Base-by-base conservation (phyloP, 2,888 invertebrate genomes). In the Hydropsyche betteni region DNA sequence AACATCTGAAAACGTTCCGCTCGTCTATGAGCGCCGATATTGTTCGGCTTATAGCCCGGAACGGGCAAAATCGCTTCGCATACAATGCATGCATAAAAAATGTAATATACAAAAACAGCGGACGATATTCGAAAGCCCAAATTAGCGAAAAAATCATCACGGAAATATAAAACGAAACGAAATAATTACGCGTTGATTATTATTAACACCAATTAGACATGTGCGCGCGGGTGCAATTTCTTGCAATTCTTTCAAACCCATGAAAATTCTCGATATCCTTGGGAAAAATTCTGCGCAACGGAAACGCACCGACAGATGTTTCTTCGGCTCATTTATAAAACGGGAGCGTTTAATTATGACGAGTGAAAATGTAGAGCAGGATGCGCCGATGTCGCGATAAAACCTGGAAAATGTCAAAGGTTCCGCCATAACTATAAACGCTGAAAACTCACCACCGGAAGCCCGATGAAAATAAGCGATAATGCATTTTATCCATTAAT, bases 31-130 rank as follows among this genome's bases (percentile, higher is more conserved):
- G 64, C 24, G 77, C 38, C 71, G 74, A 77, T 77, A 74, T 74
- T 58, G 77, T 71, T 68, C 68, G 77, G 72, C 75, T 77, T 77
- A 77, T 77, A 77, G 74, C 75, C 77, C 77, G 77, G 77, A 77
- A 77, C 77, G 74, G 50, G 38, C 38, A 38, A 68, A 64, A 72
- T 55, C 55, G 71, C 77, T 71, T 71, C 71, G 8, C 7, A 10
- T 6, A 61, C 24, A 61, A 61, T 55, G 16, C 2, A 55, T 16
- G 16, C 55, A 55, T 55, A 55, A 55, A 55, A 55, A 24, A 24
- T 24, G 24, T 24, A 24, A 55, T 55, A 55, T 64, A 64, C 34
- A 64, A 44, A 14, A 68, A 36, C 14, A 16, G 4, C n/a, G 50
- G n/a, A 50, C 24, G 24, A 24, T 24, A 24, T 24, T 24, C 24